phyloP scores from a whole-genome alignment of 2,888 invertebrate genomes.

The Rotaria magnacalcarata region DNA sequence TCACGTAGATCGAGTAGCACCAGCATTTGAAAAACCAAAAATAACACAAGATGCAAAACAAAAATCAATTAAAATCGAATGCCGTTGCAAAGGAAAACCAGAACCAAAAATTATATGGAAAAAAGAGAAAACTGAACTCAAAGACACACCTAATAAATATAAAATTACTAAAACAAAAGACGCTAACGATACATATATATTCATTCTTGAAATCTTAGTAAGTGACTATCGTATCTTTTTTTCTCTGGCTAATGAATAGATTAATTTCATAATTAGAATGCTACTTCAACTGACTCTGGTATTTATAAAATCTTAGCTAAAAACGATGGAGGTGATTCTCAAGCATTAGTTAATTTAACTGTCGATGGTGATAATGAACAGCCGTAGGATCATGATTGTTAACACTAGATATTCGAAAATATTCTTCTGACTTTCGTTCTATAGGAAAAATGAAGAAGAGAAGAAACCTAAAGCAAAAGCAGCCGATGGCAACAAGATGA shows the following conservation, averaged over 20 bases:
- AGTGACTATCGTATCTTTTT: not conserved
- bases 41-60: slow-evolving; percentile 36
- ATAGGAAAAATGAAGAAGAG: slow-evolving; percentile 11
- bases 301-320: slow-evolving; percentile 88
- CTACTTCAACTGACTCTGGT: slow-evolving; percentile 73
- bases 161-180: slow-evolving; percentile 41
- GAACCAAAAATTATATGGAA: slow-evolving; percentile 45
- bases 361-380: not conserved
- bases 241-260: too few species aligned
- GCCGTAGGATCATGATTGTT: not conserved
- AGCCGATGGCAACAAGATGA: not conserved
- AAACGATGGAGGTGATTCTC: slow-evolving; percentile 86
- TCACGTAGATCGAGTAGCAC: slow-evolving; percentile 42
- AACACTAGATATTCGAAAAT: not conserved
- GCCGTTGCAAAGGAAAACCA: slow-evolving; percentile 40
- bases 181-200: slow-evolving; percentile 39
- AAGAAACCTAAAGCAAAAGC: not conserved
- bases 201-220: slow-evolving; percentile 40
- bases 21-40: slow-evolving; percentile 44
- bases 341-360: slow-evolving; percentile 53
- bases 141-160: slow-evolving; percentile 41
- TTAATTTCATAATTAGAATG: slow-evolving; percentile 59
- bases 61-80: slow-evolving; percentile 40
- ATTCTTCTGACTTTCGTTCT: not conserved
- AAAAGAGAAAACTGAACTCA: slow-evolving; percentile 41